Evolutionary conservation across 2,797 vertebrate genomes (phyloP).

Genomic region (Eupleurogrammus muticus): DNA sequence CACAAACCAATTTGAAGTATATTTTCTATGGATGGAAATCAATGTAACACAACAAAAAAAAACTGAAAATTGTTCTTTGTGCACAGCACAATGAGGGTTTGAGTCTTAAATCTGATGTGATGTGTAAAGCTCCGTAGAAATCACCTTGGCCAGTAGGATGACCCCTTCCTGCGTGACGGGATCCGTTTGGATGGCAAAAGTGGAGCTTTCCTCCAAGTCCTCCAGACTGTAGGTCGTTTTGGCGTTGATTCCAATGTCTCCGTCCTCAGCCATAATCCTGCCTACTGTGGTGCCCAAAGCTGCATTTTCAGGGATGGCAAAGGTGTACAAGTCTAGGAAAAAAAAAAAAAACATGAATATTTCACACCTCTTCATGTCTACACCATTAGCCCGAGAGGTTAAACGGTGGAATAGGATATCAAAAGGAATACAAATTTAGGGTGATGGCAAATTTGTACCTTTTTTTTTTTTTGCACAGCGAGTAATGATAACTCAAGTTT

Average conservation of each 20-base stretch:
- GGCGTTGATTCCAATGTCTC: slow-evolving; percentile 90
- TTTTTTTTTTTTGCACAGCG: neutral
- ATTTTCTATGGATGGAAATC: no score
- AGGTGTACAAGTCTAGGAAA: slow-evolving; percentile 87
- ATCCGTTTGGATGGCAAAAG: slow-evolving; percentile 89
- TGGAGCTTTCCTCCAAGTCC: slow-evolving; percentile 83
- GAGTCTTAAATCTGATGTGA: neutral
- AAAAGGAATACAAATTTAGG: slow-evolving; percentile 32
- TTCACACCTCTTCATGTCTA: slow-evolving; percentile 11
- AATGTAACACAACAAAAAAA: no score
- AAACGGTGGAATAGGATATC: neutral
- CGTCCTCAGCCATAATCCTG: slow-evolving; percentile 89
- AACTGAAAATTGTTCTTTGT: neutral
- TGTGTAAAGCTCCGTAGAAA: no score
- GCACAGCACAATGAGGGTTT: neutral
- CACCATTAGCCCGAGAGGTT: neutral
- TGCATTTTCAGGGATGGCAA: slow-evolving; percentile 88
- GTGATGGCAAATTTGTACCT: neutral
- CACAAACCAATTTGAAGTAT: no score
- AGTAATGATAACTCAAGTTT: neutral
- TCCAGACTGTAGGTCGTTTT: slow-evolving; percentile 91
- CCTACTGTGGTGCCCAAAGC: slow-evolving; percentile 87
- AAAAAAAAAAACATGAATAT: neutral
- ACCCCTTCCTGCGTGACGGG: slow-evolving; percentile 92
- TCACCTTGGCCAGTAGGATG: slow-evolving; percentile 84